Evolutionary conservation across 2,888 invertebrate genomes (phyloP).

Genomic region (Mimas tiliae): DNA sequence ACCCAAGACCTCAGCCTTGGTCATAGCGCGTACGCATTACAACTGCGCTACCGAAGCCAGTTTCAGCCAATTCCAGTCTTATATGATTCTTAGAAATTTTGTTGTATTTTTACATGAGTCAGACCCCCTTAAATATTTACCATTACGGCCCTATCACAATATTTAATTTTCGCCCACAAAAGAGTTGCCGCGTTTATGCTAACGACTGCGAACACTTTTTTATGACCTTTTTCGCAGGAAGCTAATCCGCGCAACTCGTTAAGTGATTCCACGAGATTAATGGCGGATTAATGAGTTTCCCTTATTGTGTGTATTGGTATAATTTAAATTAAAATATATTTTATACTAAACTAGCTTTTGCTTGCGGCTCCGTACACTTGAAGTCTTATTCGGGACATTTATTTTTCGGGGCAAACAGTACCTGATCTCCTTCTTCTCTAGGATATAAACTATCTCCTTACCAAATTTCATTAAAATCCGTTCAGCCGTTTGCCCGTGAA

Average conservation of each 20-base stretch:
- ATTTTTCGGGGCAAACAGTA: too few species aligned
- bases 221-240: constrained; percentile 54
- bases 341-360: background rate
- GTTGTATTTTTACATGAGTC: constrained; percentile 27
- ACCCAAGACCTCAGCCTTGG: too few species aligned
- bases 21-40: too few species aligned
- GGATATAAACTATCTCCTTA: too few species aligned
- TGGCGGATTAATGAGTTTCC: constrained; percentile 61
- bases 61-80: too few species aligned
- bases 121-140: constrained; percentile 23
- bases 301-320: constrained; percentile 40
- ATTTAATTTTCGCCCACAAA: constrained; percentile 38
- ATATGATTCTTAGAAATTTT: too few species aligned
- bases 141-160: constrained; percentile 28
- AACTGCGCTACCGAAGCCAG: too few species aligned
- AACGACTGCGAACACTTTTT: constrained; percentile 61
- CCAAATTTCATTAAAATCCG: too few species aligned
- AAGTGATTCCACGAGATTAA: constrained; percentile 71
- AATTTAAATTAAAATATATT: constrained; percentile 35
- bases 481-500: too few species aligned
- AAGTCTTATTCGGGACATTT: too few species aligned
- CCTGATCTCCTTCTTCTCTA: too few species aligned
- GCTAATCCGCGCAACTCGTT: constrained; percentile 64
- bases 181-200: constrained; percentile 53
- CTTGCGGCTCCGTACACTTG: too few species aligned